Percentiles rank a stretch among this genome's conserved stretches.
Evolutionary conservation across 2,113 vertebrate genomes (phyloP).

Genomic region (Hyla sarda): DNA sequence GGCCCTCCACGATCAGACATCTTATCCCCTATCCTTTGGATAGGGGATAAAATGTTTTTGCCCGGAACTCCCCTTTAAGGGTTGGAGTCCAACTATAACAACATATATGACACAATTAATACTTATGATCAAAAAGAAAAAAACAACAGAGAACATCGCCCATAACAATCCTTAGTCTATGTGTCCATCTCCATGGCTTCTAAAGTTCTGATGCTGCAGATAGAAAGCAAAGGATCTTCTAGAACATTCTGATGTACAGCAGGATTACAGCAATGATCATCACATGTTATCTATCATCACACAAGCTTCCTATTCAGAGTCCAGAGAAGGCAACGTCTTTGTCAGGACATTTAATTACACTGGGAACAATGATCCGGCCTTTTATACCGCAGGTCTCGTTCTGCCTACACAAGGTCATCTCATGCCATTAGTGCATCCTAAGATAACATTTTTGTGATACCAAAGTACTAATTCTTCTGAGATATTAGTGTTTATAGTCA

Average conservation of each 20-base stretch:
- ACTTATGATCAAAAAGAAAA: too few species aligned
- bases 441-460: conserved; percentile 6
- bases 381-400: background rate
- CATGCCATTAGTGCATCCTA: background rate
- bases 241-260: background rate
- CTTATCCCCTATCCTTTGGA: too few species aligned
- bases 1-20: too few species aligned
- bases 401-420: conserved; percentile 1
- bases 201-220: background rate
- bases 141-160: too few species aligned
- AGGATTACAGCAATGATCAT: background rate
- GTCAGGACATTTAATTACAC: background rate
- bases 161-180: background rate
- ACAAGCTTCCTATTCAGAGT: background rate
- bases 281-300: background rate
- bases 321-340: background rate
- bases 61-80: too few species aligned
- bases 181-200: background rate
- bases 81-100: too few species aligned
- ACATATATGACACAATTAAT: too few species aligned
- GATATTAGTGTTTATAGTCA: background rate
- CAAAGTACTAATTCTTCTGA: too few species aligned
- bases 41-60: too few species aligned
- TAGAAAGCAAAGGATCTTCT: background rate
- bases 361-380: conserved; percentile 15